Conservation (phyloP, 2,113 vertebrate genomes). For the Dasypus novemcinctus region DNA sequence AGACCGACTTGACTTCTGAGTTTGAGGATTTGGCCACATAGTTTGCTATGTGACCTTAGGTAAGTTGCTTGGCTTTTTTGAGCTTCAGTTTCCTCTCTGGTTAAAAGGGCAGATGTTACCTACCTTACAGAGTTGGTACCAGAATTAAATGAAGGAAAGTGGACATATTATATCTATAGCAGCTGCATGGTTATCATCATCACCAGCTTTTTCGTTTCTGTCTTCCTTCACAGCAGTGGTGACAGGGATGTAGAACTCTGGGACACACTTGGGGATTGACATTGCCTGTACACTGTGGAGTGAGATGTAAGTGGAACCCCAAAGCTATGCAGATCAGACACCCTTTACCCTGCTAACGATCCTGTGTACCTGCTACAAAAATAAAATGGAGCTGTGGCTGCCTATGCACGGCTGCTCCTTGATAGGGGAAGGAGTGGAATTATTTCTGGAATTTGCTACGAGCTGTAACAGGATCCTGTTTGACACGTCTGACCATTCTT, state of each 20-base stretch:
- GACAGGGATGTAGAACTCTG: background rate
- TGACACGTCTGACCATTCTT: background rate
- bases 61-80: conserved; percentile 1
- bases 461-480: background rate
- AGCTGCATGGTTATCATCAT: background rate
- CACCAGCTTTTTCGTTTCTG: background rate
- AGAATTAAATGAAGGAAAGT: background rate
- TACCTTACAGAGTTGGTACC: background rate
- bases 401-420: background rate
- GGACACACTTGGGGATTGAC: background rate
- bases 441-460: background rate
- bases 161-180: background rate
- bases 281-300: background rate
- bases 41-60: background rate
- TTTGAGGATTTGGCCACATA: background rate
- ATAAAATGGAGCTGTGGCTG: background rate
- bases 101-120: background rate
- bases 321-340: background rate
- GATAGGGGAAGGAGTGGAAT: background rate
- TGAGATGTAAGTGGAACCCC: background rate
- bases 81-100: background rate
- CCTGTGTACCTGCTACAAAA: background rate
- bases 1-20: background rate
- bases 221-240: background rate
- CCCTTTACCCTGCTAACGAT: background rate